phyloP scores from a whole-genome alignment of 2,113 vertebrate species.

The Microcebus murinus region DNA sequence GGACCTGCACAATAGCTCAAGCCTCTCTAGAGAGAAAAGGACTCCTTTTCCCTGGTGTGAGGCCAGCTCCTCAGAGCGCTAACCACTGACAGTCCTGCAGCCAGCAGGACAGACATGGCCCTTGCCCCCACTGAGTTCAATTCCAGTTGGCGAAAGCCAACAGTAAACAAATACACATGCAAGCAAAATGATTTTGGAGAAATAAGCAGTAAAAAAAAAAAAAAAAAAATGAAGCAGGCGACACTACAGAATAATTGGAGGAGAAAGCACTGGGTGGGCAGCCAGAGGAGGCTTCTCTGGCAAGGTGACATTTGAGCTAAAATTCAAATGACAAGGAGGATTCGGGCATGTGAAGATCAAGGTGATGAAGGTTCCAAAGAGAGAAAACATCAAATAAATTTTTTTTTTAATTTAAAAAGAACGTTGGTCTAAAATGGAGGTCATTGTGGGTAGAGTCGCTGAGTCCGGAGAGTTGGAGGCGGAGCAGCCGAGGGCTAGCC shows the following conservation, averaged over 20 bases:
- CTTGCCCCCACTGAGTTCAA: background rate
- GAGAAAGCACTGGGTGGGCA: background rate
- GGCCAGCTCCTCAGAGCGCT: background rate
- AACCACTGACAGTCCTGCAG: background rate
- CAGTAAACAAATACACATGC: background rate
- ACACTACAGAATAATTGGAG: background rate
- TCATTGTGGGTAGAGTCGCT: background rate
- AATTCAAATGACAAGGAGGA: constrained; percentile 30
- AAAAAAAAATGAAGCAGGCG: background rate
- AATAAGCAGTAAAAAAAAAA: background rate
- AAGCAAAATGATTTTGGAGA: constrained; percentile 3
- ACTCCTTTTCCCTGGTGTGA: background rate
- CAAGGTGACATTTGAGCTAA: background rate
- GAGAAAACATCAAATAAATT: background rate
- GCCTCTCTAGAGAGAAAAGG: background rate
- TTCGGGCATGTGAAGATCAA: background rate
- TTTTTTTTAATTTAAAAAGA: background rate
- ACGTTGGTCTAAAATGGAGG: constrained; percentile 1
- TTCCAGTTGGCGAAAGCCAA: background rate
- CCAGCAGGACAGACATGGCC: background rate
- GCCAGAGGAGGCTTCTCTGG: background rate
- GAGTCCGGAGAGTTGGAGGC: background rate
- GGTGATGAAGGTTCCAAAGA: background rate
- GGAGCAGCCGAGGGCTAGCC: background rate
- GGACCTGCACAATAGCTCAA: background rate